Evolutionary conservation across 2,888 invertebrate species (phyloP).

Genomic region (Temnothorax rugatulus): DNA sequence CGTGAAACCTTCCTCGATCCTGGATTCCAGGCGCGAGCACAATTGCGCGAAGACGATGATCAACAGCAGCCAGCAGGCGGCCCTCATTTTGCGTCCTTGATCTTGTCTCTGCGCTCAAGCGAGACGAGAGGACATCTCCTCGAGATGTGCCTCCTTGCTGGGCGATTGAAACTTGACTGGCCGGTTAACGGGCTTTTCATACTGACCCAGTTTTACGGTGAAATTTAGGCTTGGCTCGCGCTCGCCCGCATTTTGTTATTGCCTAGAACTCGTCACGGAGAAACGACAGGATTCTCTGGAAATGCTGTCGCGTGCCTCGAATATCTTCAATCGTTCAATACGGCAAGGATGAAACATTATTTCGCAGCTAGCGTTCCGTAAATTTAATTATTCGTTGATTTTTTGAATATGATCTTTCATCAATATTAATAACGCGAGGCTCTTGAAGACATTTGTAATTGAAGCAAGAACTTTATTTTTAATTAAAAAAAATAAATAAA

Average conservation of each 20-base stretch:
- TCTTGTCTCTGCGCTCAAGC: conserved; percentile 48
- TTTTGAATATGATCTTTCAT: not conserved
- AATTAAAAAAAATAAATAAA: not conserved
- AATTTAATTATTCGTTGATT: not conserved
- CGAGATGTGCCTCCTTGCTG: conserved; percentile 65
- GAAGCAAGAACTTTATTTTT: not conserved
- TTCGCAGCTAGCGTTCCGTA: not conserved
- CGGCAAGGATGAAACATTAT: not conserved
- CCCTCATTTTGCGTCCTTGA: conserved; percentile 59
- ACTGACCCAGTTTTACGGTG: conserved; percentile 82
- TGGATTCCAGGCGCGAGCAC: not conserved
- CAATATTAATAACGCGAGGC: not conserved
- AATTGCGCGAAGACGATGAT: conserved; percentile 32
- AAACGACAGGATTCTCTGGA: not conserved
- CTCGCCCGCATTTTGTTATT: conserved; percentile 56
- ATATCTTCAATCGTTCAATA: not conserved
- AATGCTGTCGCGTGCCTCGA: not conserved
- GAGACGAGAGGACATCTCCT: conserved; percentile 67
- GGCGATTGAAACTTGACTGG: conserved; percentile 80
- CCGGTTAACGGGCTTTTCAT: conserved; percentile 77
- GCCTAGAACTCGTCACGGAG: conserved; percentile 19
- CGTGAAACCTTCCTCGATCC: not conserved
- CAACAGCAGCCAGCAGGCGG: conserved; percentile 48
- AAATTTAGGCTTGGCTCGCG: conserved; percentile 79
- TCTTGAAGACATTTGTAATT: not conserved